phyloP scores from a whole-genome alignment of 2,113 vertebrate genomes.

The Stegastes partitus region DNA sequence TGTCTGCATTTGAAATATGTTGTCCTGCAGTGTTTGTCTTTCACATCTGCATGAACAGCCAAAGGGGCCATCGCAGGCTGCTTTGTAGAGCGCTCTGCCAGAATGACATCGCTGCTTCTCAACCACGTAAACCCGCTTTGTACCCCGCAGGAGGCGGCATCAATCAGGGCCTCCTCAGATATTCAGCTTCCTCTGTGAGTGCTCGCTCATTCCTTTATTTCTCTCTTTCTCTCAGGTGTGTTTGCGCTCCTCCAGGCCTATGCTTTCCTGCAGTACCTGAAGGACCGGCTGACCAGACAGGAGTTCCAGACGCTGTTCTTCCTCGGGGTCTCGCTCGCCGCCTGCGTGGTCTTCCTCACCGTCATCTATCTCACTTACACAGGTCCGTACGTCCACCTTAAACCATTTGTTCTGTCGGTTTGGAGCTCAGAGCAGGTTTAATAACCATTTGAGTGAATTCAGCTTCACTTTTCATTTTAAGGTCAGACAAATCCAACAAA shows the following conservation, averaged over 20 bases:
- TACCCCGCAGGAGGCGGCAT: slow-evolving; percentile 45
- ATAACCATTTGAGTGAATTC: not conserved
- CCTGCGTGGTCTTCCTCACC: slow-evolving; percentile 92
- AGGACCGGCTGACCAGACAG: slow-evolving; percentile 94
- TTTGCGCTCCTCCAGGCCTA: slow-evolving; percentile 96
- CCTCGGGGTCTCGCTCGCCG: slow-evolving; percentile 92
- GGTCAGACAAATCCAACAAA: not conserved
- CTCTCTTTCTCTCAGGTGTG: slow-evolving; percentile 86
- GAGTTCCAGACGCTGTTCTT: slow-evolving; percentile 97
- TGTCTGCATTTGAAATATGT: slow-evolving; percentile 50
- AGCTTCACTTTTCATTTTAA: not conserved
- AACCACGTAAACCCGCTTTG: slow-evolving; percentile 33
- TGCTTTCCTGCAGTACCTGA: slow-evolving; percentile 94
- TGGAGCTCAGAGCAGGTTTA: not conserved
- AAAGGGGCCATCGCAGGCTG: slow-evolving; percentile 9
- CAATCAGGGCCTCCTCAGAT: slow-evolving; percentile 51
- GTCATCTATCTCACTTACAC: slow-evolving; percentile 98
- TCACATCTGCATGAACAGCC: slow-evolving; percentile 47
- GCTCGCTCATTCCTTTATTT: slow-evolving; percentile 51
- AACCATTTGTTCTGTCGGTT: no score
- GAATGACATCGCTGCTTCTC: slow-evolving; percentile 19
- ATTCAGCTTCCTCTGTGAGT: slow-evolving; percentile 42
- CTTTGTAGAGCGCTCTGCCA: slow-evolving; percentile 38
- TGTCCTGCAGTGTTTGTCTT: slow-evolving; percentile 53
- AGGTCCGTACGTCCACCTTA: slow-evolving; percentile 86